Evolutionary conservation across 2,113 vertebrate genomes (phyloP).

Genomic region (Stegastes partitus): DNA sequence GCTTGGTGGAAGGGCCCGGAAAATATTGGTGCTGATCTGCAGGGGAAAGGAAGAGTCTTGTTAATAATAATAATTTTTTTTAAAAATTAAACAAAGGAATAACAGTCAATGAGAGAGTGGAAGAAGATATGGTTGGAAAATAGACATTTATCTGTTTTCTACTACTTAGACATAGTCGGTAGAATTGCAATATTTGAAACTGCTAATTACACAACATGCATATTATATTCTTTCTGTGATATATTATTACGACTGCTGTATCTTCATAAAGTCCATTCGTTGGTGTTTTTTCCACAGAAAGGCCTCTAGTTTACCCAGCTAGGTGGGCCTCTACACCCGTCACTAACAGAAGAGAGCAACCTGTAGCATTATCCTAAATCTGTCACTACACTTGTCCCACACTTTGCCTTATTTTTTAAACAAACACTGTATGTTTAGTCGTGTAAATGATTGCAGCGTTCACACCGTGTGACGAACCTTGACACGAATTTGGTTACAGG

Average conservation of each 20-base stretch:
- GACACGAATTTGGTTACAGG: constrained; percentile 4
- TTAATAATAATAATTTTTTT: not conserved
- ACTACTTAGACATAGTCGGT: not conserved
- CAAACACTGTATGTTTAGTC: not conserved
- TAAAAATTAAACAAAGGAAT: not conserved
- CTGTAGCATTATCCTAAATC: not conserved
- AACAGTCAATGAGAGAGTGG: not conserved
- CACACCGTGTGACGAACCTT: not conserved
- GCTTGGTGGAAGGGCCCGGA: constrained; percentile 96
- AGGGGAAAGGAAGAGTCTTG: constrained; percentile 37
- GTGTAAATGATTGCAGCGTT: not conserved
- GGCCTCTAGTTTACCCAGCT: not conserved
- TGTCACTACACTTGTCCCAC: not conserved
- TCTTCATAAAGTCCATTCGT: no score
- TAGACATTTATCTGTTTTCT: not conserved
- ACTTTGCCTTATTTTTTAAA: not conserved
- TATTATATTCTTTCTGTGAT: not conserved
- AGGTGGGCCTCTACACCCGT: not conserved
- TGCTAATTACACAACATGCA: no score
- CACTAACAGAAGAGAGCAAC: not conserved
- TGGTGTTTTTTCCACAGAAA: not conserved
- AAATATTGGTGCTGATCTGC: constrained; percentile 97
- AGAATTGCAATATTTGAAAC: no score
- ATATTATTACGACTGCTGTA: not conserved
- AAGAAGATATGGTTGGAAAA: not conserved